These are phyloP conservation scores for Drusus annulatus DNA, from an alignment of 1,140 invertebrate species.

Conservation along the genomic window DNA sequence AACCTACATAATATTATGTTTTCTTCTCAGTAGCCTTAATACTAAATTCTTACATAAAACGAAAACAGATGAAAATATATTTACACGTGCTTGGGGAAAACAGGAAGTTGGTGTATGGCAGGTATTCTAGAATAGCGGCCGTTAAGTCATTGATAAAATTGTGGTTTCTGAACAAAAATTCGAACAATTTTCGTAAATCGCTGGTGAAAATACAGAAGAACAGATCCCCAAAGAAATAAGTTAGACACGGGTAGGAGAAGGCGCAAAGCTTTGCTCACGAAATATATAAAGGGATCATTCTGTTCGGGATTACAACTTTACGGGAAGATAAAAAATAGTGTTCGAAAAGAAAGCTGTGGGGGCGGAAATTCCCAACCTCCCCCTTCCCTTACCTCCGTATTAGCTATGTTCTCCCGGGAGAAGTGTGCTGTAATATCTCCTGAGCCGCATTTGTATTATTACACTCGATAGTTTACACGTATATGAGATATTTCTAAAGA, in stretches of 20 bases:
- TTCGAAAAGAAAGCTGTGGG: conserved; percentile 25
- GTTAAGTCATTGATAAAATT: no score
- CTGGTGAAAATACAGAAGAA: conserved; percentile 2
- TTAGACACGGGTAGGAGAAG: conserved; percentile 1
- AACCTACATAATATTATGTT: no score
- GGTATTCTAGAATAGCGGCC: no score
- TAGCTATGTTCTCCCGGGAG: conserved; percentile 24
- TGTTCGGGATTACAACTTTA: conserved; percentile 58
- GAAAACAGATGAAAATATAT: no score
- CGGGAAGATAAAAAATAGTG: conserved; percentile 56
- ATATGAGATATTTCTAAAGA: conserved; percentile 10
- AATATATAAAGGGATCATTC: conserved; percentile 58
- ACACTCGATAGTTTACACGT: conserved; percentile 19
- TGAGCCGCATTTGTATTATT: conserved; percentile 39
- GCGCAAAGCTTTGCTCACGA: conserved; percentile 43
- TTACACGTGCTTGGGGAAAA: no score
- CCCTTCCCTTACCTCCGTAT: not conserved
- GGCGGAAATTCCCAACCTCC: conserved; percentile 3
- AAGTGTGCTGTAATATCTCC: conserved; percentile 32
- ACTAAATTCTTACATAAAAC: no score
- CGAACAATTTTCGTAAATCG: conserved; percentile 11
- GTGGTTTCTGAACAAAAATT: not conserved
- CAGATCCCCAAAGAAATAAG: not conserved
- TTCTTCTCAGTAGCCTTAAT: no score
- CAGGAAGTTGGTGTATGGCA: no score